Base-by-base conservation (phyloP, 2,113 vertebrate genomes). In the Eudyptes chrysolophus region DNA sequence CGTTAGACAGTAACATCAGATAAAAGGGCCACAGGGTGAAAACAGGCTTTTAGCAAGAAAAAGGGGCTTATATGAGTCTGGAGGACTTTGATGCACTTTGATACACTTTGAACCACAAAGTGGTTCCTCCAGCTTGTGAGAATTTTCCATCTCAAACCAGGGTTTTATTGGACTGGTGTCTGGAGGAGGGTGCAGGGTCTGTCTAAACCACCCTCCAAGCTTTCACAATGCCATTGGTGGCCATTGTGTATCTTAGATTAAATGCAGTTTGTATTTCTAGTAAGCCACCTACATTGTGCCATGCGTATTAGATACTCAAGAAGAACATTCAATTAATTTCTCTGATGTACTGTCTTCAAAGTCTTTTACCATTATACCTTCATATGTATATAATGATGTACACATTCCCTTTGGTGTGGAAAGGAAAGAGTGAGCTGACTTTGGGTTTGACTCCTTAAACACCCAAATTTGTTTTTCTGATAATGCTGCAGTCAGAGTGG, bases 151-250 rank as follows among this genome's bases (percentile, higher is more conserved):
- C n/a, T 29, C 38, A 24, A 18, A 71, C 7, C 38, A n/a, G 46
- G n/a, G 25, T 16, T 76, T 40, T 51, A 26, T 7, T 3, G 1
- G 9, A 32, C 34, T 12, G n/a, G 10, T 10, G 49, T 7, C 44
- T 32, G 46, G 44, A 69, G 49, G 13, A 49, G 49, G 20, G 16
- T 9, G 27, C 42, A 12, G 44, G 10, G 26, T 61, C 48, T 55
- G 26, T 8, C 48, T 34, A 24, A 21, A 40, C 25, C 46, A 74
- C 26, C 61, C 48, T 46, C 40, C n/a, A 29, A n/a, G 49, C 44
- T 51, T 26, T 27, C 24, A 9, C 32, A 44, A 6, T 1, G 0
- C 22, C 6, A 2, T 4, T 8, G 0, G 11, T 7, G 44, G 38
- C 46, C 36, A 10, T 30, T 29, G 25, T 14, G 9, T 14, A 9